These are phyloP conservation scores for Cecidostiba fungosa DNA, from an alignment of 2,888 invertebrate genomes.

Conservation along the genomic window DNA sequence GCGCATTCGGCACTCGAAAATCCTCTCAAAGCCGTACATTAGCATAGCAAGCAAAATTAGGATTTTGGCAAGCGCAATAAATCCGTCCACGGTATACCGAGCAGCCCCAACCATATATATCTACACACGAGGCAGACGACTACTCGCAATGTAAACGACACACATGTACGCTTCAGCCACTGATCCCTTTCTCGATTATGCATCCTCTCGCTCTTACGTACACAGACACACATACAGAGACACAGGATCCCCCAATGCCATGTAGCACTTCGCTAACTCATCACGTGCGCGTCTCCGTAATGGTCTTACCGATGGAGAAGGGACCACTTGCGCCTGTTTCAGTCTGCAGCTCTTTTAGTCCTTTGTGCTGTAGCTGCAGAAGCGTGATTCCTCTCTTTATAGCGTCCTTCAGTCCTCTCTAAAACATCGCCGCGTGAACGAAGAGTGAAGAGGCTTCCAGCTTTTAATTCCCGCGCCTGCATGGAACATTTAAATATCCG, in stretches of 20 bases:
- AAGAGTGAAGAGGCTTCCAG: background rate
- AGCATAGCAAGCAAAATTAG: constrained; percentile 28
- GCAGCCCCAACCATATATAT: background rate
- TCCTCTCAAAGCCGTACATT: background rate
- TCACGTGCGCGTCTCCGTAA: constrained; percentile 69
- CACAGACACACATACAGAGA: background rate
- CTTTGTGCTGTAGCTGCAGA: constrained; percentile 8
- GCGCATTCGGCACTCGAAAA: background rate
- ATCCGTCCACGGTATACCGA: background rate
- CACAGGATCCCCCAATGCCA: background rate
- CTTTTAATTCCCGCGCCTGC: background rate
- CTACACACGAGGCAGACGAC: background rate
- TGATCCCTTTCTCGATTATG: constrained; percentile 42
- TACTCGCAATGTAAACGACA: constrained; percentile 15
- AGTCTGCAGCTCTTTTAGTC: constrained; percentile 46
- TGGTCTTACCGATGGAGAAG: constrained; percentile 67
- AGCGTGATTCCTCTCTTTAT: background rate
- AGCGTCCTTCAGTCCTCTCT: background rate
- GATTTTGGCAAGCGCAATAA: constrained; percentile 36
- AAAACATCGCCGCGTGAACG: background rate
- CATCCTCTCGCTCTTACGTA: background rate
- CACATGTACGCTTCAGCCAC: background rate
- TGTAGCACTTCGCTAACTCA: constrained; percentile 54
- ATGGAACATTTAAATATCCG: background rate
- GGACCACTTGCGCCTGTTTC: constrained; percentile 43